Percentiles rank a stretch among this genome's conserved stretches.
Conservation (phyloP, 2,797 vertebrate species). For the Pangasius macronema region DNA sequence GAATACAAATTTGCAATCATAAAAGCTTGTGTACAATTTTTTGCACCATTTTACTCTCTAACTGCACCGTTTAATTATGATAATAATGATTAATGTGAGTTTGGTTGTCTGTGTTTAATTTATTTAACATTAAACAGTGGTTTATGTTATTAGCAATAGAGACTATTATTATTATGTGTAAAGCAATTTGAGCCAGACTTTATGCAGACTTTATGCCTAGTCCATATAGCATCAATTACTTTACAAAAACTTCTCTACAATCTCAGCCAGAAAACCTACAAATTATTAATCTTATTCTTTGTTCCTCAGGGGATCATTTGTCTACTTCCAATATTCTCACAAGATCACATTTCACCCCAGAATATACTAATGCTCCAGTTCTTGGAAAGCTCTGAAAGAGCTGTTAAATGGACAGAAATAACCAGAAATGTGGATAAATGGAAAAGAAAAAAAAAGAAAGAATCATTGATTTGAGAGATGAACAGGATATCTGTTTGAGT, state of each 20-base stretch:
- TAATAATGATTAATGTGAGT: neutral
- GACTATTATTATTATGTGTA: neutral
- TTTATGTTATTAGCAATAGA: neutral
- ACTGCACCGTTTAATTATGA: too few relatives aligned
- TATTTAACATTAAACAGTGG: neutral
- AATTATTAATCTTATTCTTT: slow-evolving; percentile 8
- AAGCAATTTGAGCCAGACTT: neutral
- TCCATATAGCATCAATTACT: neutral
- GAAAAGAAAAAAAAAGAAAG: neutral
- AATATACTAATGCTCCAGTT: neutral
- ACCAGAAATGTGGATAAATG: neutral
- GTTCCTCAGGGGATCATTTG: neutral
- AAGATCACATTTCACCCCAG: neutral
- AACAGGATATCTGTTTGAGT: neutral
- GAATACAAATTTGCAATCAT: neutral
- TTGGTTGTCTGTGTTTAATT: neutral
- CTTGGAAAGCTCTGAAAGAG: neutral
- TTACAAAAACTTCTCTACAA: neutral
- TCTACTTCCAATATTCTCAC: neutral
- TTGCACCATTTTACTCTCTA: neutral
- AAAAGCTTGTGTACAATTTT: neutral
- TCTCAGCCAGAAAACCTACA: neutral
- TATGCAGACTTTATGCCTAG: neutral
- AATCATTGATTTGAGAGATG: neutral
- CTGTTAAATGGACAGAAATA: neutral